Evolutionary conservation across 2,797 vertebrate genomes (phyloP), one percentile per base, ranked within the genome.

Genomic region (Bovichtus variegatus): DNA sequence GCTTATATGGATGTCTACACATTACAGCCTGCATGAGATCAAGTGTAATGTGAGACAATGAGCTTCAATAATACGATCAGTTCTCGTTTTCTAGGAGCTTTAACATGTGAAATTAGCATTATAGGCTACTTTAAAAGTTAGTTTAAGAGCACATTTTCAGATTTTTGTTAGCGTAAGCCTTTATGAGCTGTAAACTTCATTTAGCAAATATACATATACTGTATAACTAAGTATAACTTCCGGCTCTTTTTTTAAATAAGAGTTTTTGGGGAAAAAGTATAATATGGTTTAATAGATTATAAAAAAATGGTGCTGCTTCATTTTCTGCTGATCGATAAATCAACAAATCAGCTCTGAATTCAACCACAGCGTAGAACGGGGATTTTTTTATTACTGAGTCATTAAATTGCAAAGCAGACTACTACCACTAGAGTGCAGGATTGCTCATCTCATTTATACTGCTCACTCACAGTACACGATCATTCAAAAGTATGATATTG

Each of bases 351-450:
- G 10, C 25, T 40, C 36, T 25, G 23, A 51, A 31, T 0, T 12
- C 25, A n/a, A 11, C 21, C 21, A 8, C 36, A 43, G 15, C 13
- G 5, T 6, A 23, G 9, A 29, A 15, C 19, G 19, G 29, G 1
- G 12, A 31, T 6, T 34, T 9, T 6, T 4, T 0, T 21, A 18
- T 43, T 7, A 16, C 5, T 19, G 11, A 41, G 18, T 57, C 12
- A 40, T 29, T 44, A 38, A 21, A 12, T 11, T 77, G 47, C 68
- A 74, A 9, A 9, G 49, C 31, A 74, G 6, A 40, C 4, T 11
- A 4, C 70, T 9, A 38, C 86, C 93, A 93, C 89, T 76, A 92
- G 93, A 82, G 87, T 1, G 91, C 91, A 93, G 79, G 23, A 44
- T 90, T 92, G 87, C 23, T 80, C 54, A 76, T 74, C 46, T 81